Evolutionary conservation across 2,888 invertebrate genomes (phyloP).

Genomic region (Heliconius ethilla): DNA sequence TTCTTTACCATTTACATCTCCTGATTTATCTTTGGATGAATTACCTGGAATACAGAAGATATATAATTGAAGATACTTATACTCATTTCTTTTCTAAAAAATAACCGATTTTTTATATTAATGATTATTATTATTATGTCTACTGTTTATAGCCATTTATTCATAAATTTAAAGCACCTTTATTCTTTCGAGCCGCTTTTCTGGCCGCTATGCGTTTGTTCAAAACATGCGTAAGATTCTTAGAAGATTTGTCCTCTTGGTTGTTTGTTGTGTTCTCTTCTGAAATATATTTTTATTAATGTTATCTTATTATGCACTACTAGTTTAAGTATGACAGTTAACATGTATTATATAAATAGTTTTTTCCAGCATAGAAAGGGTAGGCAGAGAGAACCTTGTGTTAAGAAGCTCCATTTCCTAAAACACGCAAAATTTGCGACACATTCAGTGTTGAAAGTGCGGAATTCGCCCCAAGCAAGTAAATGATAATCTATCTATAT

Average conservation of each 20-base stretch:
- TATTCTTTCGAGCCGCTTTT: slow-evolving; percentile 79
- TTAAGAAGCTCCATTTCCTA: too few species aligned
- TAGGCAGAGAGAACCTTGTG: too few species aligned
- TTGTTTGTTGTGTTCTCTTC: slow-evolving; percentile 74
- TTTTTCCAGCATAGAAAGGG: too few species aligned
- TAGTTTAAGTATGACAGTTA: not conserved
- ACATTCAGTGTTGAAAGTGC: too few species aligned
- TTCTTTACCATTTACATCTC: slow-evolving; percentile 64
- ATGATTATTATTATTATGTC: not conserved
- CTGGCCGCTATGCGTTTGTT: slow-evolving; percentile 83
- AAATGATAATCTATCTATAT: too few species aligned
- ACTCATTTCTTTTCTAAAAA: not conserved
- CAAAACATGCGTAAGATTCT: slow-evolving; percentile 82
- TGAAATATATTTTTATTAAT: slow-evolving; percentile 59
- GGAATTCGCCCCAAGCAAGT: too few species aligned
- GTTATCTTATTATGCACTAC: slow-evolving; percentile 27
- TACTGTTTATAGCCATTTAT: not conserved
- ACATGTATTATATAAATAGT: too few species aligned
- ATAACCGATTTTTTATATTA: not conserved
- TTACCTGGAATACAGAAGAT: slow-evolving; percentile 60
- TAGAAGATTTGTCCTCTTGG: slow-evolving; percentile 83
- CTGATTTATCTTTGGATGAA: slow-evolving; percentile 63
- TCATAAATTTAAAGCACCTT: slow-evolving; percentile 9
- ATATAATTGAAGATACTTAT: not conserved
- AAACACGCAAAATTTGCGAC: too few species aligned